Evolutionary conservation across 2,888 invertebrate species (phyloP), one percentile per base, ranked within the genome.

Genomic region (Harpalus rufipes): DNA sequence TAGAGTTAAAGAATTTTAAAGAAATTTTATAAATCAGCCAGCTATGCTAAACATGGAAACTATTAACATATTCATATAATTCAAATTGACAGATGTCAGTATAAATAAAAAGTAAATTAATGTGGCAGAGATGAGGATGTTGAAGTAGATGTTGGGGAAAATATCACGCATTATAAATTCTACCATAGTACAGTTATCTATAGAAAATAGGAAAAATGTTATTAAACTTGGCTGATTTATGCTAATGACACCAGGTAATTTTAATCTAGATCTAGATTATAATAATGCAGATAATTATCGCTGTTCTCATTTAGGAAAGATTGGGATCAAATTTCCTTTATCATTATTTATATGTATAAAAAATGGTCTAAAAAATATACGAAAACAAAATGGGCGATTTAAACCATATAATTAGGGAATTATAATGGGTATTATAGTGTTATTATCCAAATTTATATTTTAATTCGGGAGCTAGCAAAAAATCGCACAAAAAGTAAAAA

Each of bases 211-310:
- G 59, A 59, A 59, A 59, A 59, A 7, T 59, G 16, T 59, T 59
- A 59, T 59, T 59, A 59, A 3, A 59, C 14, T 59, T 59, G 2
- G n/a, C 16, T 59, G 14, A 59, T 59, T 59, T 59, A 59, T 59
- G 59, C 16, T 59, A 59, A 59, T 59, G 16, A 59, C 4, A 7
- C 1, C 1, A 39, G 32, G 32, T 68, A 32, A 14, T 32, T 32
- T 39, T 32, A 68, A 68, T 32, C 39, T 68, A 68, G 16, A 68
- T 68, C 68, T 68, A n/a, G 68, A 68, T 59, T 59, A 16, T 14
- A 16, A 59, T 59, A 59, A 59, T 68, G 68, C 39, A 68, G 68
- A 68, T 68, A 68, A 32, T 68, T 68, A 68, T 68, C 68, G 39
- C 3, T 68, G 68, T 7, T 32, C 68, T 68, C 68, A 68, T 68